Conservation (phyloP, 2,113 vertebrate genomes). For the Carlito syrichta region DNA sequence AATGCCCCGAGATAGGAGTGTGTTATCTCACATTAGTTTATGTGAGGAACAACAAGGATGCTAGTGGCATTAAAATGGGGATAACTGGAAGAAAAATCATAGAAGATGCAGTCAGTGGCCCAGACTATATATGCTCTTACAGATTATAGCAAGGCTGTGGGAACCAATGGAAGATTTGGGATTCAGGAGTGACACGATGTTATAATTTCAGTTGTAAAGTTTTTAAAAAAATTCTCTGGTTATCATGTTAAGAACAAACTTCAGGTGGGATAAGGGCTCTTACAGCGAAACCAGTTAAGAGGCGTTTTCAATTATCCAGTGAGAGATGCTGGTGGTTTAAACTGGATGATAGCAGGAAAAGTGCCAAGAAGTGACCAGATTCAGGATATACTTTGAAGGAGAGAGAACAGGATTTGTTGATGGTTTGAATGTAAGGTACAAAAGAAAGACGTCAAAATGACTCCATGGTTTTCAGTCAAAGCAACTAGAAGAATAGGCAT, state of each 20-base stretch:
- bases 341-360: neutral
- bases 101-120: neutral
- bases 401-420: neutral
- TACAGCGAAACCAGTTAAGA: neutral
- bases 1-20: neutral
- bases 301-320: neutral
- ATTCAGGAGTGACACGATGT: neutral
- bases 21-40: neutral
- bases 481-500: neutral
- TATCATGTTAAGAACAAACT: neutral
- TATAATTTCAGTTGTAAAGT: neutral
- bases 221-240: neutral
- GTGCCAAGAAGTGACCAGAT: neutral
- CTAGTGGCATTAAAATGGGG: neutral
- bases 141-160: neutral
- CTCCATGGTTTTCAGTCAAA: neutral
- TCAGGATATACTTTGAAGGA: neutral
- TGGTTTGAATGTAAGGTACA: neutral
- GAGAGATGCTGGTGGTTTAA: neutral
- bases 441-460: neutral
- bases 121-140: neutral
- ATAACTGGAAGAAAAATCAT: neutral
- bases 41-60: neutral
- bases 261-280: neutral
- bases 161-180: neutral